Conservation (phyloP, 2,888 invertebrate species). For the Perizoma flavofasciatum region DNA sequence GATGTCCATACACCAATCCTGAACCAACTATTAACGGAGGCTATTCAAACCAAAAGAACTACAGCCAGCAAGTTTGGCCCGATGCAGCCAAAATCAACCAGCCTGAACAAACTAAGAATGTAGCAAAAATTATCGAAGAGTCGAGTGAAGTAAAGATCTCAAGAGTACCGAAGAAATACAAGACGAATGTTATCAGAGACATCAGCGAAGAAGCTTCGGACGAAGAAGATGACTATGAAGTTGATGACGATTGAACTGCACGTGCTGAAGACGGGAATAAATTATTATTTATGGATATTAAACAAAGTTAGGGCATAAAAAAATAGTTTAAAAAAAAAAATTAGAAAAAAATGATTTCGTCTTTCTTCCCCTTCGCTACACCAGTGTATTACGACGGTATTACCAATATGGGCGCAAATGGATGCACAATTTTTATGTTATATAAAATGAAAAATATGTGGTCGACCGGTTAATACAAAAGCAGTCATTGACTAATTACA, state of each 20-base stretch:
- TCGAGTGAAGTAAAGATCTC: conserved; percentile 4
- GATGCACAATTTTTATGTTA: too few species aligned
- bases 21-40: conserved; percentile 47
- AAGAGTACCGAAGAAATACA: conserved; percentile 25
- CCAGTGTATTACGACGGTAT: too few species aligned
- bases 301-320: conserved; percentile 8
- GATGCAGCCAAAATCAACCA: not conserved
- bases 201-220: conserved; percentile 44
- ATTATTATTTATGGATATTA: conserved; percentile 31
- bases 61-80: conserved; percentile 36
- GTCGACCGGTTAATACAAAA: too few species aligned
- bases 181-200: conserved; percentile 32
- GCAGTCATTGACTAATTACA: too few species aligned
- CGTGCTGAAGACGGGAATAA: not conserved
- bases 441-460: too few species aligned
- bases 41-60: conserved; percentile 54
- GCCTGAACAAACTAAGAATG: conserved; percentile 2
- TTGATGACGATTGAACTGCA: conserved; percentile 25
- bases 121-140: conserved; percentile 13
- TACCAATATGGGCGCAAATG: too few species aligned
- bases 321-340: too few species aligned
- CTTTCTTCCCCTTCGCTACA: too few species aligned
- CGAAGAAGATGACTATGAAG: conserved; percentile 28
- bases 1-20: conserved; percentile 44
- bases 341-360: conserved; percentile 3